phyloP scores from a whole-genome alignment of 2,797 vertebrate species.

The Lagocephalus sceleratus region DNA sequence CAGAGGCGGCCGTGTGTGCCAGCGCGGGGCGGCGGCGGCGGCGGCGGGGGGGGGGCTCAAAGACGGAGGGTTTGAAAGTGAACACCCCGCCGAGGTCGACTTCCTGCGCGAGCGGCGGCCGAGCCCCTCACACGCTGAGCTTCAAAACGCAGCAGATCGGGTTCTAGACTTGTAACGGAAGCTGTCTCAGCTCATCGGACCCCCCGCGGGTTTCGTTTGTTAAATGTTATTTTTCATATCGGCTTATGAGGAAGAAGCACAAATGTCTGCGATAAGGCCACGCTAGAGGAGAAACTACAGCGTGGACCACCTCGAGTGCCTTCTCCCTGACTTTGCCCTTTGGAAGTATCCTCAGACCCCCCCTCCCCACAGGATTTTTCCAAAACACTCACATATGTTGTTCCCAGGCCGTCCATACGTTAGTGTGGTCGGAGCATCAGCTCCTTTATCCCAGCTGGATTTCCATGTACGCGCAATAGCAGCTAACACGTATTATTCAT shows the following conservation, averaged over 20 bases:
- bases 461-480: no score
- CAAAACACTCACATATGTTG: no score
- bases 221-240: slow-evolving; percentile 1
- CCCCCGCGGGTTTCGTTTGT: neutral
- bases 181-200: slow-evolving; percentile 18
- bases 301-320: no score
- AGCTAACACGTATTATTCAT: no score
- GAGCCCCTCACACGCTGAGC: slow-evolving; percentile 35
- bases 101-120: slow-evolving; percentile 55
- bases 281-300: no score
- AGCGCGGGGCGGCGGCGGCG: slow-evolving; percentile 19
- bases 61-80: slow-evolving; percentile 41
- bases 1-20: slow-evolving; percentile 37
- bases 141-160: slow-evolving; percentile 45
- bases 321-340: no score
- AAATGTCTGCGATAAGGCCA: no score
- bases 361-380: no score
- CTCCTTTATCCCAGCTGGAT: no score
- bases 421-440: no score
- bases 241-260: neutral
- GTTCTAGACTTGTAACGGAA: slow-evolving; percentile 36
- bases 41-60: slow-evolving; percentile 37
- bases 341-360: no score
- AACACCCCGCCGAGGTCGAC: slow-evolving; percentile 56
- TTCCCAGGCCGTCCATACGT: no score